Evolutionary conservation across 2,113 vertebrate species (phyloP).

Genomic region (Rynchops niger): DNA sequence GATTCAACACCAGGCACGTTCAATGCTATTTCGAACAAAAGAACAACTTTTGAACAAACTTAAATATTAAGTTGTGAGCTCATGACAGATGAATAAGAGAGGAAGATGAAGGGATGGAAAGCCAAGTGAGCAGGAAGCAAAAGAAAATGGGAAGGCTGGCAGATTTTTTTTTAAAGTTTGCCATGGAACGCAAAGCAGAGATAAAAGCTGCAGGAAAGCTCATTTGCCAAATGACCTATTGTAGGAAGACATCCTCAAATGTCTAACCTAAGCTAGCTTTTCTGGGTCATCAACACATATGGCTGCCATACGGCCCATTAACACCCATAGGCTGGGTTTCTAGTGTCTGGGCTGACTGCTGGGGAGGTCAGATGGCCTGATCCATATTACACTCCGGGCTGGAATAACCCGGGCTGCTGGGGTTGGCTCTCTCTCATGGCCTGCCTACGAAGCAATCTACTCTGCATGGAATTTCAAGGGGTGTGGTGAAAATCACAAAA

Average conservation of each 20-base stretch:
- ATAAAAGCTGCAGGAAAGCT: not conserved
- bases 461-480: conserved; percentile 62
- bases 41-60: too few species aligned
- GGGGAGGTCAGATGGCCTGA: not conserved
- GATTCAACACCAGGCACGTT: not conserved
- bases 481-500: conserved; percentile 59
- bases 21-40: not conserved
- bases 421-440: not conserved
- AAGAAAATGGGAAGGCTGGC: not conserved
- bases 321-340: not conserved
- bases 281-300: not conserved
- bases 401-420: not conserved
- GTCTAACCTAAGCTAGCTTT: not conserved
- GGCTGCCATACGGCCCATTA: not conserved
- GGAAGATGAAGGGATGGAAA: not conserved
- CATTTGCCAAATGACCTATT: not conserved
- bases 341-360: not conserved
- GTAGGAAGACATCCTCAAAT: not conserved
- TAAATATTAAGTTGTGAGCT: not conserved
- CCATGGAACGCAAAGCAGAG: not conserved
- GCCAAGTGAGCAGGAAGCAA: not conserved
- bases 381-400: not conserved
- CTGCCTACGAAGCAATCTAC: not conserved
- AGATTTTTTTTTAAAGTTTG: not conserved
- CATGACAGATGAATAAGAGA: not conserved